These are phyloP conservation scores for Micromesistius poutassou DNA, from an alignment of 2,797 vertebrate species.

Conservation along the genomic window DNA sequence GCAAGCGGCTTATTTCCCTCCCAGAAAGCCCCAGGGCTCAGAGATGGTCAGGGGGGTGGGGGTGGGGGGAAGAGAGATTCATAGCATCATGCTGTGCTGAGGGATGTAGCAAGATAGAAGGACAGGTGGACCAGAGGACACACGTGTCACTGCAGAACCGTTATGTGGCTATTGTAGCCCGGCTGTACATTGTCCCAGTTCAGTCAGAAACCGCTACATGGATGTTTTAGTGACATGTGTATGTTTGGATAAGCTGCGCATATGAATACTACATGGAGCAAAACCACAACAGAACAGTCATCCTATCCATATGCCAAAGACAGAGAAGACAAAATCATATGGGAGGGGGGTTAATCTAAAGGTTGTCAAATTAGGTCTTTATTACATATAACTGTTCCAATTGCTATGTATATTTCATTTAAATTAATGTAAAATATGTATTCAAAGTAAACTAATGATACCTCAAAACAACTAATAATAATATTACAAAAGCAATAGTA, in stretches of 20 bases:
- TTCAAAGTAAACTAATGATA: not conserved
- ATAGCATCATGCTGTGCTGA: conserved; percentile 48
- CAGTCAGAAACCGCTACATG: conserved; percentile 28
- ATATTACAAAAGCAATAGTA: not conserved
- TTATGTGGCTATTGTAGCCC: conserved; percentile 52
- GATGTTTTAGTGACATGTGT: conserved; percentile 25
- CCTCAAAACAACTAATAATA: not conserved
- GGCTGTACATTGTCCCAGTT: conserved; percentile 42
- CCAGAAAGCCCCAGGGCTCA: conserved; percentile 61
- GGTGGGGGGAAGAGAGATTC: conserved; percentile 51
- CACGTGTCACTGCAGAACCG: conserved; percentile 55
- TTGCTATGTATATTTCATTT: not conserved
- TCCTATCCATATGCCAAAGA: not conserved
- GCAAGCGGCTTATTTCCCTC: conserved; percentile 65
- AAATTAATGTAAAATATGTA: not conserved
- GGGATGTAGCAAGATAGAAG: conserved; percentile 12
- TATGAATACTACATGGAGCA: not conserved
- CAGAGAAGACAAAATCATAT: not conserved
- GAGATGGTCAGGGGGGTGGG: conserved; percentile 60
- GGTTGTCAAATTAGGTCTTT: not conserved
- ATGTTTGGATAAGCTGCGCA: conserved; percentile 6
- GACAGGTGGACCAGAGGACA: conserved; percentile 25
- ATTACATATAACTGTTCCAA: not conserved
- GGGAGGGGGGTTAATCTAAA: no score
- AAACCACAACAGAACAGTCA: not conserved